A percentile compares a stretch with the other conserved stretches of the same genome.
Evolutionary conservation across 2,888 invertebrate species (phyloP).

Genomic region (Steromphala cineraria): DNA sequence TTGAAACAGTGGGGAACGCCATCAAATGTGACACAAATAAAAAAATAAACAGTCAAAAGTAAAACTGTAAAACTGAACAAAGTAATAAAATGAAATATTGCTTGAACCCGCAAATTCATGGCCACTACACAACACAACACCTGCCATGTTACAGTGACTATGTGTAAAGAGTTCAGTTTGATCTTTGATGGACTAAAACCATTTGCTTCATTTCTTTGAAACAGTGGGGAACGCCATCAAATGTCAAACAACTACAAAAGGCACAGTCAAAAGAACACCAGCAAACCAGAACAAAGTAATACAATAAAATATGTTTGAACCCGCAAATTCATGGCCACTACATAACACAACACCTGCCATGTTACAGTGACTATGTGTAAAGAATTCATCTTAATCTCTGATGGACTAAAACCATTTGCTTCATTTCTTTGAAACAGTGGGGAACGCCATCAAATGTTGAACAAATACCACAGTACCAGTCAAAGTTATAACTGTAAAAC

Average conservation of each 20-base stretch:
- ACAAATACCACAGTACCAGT: too few relatives aligned
- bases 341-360: neutral
- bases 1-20: too few relatives aligned
- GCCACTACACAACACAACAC: neutral
- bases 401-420: neutral
- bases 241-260: too few relatives aligned
- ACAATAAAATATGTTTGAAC: neutral
- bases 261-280: too few relatives aligned
- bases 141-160: slow-evolving; percentile 10
- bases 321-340: neutral
- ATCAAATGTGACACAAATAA: too few relatives aligned
- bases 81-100: neutral
- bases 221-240: too few relatives aligned
- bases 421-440: neutral
- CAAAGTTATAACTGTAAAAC: too few relatives aligned
- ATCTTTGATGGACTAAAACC: neutral
- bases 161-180: slow-evolving; percentile 42
- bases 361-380: neutral
- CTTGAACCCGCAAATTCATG: neutral
- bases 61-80: too few relatives aligned
- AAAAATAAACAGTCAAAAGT: too few relatives aligned
- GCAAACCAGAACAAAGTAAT: too few relatives aligned
- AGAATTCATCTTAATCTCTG: neutral
- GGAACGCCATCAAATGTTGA: slow-evolving; percentile 2
- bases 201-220: neutral